Base-by-base conservation (phyloP, 2,113 vertebrate species). In the Rhynchomys soricoides region DNA sequence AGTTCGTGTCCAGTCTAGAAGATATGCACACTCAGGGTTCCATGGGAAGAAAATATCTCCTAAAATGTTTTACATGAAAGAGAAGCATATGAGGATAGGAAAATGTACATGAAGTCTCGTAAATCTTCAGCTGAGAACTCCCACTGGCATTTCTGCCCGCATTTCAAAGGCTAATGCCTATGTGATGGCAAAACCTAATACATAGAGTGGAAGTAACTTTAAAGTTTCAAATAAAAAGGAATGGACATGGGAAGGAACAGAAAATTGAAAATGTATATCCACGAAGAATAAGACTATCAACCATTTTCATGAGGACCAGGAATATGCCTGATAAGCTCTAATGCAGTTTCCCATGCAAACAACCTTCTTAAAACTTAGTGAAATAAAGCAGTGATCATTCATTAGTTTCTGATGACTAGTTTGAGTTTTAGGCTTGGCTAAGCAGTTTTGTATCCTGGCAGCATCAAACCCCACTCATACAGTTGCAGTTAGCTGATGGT, bases 221-320 rank as follows among this genome's bases (percentile, higher is more conserved):
- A 88, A 89, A 79, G 17, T 52, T 57, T 94, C 71, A 45, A 22
- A 34, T 89, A 94, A 79, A 91, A 86, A 26, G 12, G 12, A 86
- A 93, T 86, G 22, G 43, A 75, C 93, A 43, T 50, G 37, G 90
- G 48, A 55, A 87, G 71, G 24, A 64, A 55, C 29, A 19, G 22
- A 87, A 94, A 86, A 88, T 22, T 94, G 55, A 64, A 89, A 85
- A 5, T 2, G 43, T 45, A 85, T 26, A 85, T 55, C 24, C 22
- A 57, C 40, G 64, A 77, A 96, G 37, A 95, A 45, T 86, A 22
- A 57, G 68, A 87, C 10, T 37, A 24, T 77, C 64, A 81, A 95
- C 34, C 17, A n/a, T 52, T 92, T 86, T 75, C 55, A 74, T 70
- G 86, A 92, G 34, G 8, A 21, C 52, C 48, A 77, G 34, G 22